Evolutionary conservation across 2,113 vertebrate genomes (phyloP), one percentile per base, ranked within the genome.

Genomic region (Callithrix jacchus): DNA sequence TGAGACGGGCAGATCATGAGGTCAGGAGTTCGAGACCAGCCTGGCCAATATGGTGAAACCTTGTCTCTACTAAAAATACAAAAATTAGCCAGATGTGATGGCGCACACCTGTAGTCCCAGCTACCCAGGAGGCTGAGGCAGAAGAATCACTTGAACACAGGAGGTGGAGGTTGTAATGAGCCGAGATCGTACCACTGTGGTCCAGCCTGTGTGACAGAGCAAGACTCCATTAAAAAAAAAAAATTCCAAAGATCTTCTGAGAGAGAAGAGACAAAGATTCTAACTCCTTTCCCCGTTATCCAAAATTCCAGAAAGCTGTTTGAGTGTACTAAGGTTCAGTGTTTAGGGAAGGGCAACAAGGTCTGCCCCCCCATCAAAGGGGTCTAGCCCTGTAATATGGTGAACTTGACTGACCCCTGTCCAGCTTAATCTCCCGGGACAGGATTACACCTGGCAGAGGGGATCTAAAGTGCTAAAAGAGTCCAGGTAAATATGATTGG

Each of bases 311-410:
- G 79, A 82, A 35, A 47, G n/a, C 21, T 52, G 5, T 54, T 52
- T 11, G 40, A 58, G 73, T 37, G 37, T 42, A 17, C 45, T n/a
- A 49, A 58, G 64, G 14, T n/a, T 77, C 64, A 30, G 49, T 30
- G 49, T 35, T 32, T 45, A 87, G 14, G 54, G 56, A 70, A 54
- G 35, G 56, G 35, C 12, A 47, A 1, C 17, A 56, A n/a, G 27
- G 18, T 56, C 61, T 21, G 1, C 3, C 10, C 17, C 14, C 35
- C 30, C 37, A 5, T 4, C 0, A 25, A 11, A 35, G 30, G 56
- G 66, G 11, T 27, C 42, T 21, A 47, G 42, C 32, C 25, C 30
- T 4, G 0, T 20, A 71, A 92, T 20, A 40, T 0, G 16, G 23
- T 25, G n/a, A 61, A 23, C 17, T 18, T 40, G 37, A n/a, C 7